Conservation (phyloP, 2,888 invertebrate genomes). For the Andrena minutula region DNA sequence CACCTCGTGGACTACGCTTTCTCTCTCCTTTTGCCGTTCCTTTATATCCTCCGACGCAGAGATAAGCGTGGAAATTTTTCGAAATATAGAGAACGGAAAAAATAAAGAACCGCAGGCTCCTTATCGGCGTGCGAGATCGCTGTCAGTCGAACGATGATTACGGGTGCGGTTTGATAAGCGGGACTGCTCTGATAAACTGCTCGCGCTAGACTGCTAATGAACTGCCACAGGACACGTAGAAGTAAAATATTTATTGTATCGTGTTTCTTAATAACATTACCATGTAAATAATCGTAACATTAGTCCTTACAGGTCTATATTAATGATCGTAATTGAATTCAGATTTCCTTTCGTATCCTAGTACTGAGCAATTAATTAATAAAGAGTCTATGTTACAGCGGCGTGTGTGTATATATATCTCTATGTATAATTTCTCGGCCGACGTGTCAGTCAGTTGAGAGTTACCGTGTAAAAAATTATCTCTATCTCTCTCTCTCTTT, state of each 20-base stretch:
- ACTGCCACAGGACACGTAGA: conserved; percentile 56
- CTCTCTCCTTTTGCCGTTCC: background rate
- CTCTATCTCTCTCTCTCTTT: background rate
- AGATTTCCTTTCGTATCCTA: conserved; percentile 65
- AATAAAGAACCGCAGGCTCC: conserved; percentile 27
- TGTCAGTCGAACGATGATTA: background rate
- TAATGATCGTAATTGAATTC: conserved; percentile 74
- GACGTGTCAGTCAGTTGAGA: conserved; percentile 32
- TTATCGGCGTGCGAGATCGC: conserved; percentile 1
- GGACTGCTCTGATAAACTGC: conserved; percentile 14
- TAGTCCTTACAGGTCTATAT: conserved; percentile 63
- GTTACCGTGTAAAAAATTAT: conserved; percentile 37
- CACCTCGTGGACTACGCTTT: background rate
- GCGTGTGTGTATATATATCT: conserved; percentile 44
- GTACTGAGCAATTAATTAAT: conserved; percentile 79
- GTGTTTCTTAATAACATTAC: conserved; percentile 74
- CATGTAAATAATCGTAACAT: conserved; percentile 66
- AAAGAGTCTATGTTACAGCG: conserved; percentile 74
- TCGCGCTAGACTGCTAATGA: background rate
- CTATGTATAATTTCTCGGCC: conserved; percentile 47
- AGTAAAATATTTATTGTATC: conserved; percentile 79
- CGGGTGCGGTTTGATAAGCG: conserved; percentile 1
- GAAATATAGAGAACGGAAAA: conserved; percentile 29
- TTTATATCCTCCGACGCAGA: conserved; percentile 20
- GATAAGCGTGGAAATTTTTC: background rate